Percentiles rank a stretch among this genome's conserved stretches.
phyloP scores from a whole-genome alignment of 2,113 vertebrate species.

The Noturus placidus region DNA sequence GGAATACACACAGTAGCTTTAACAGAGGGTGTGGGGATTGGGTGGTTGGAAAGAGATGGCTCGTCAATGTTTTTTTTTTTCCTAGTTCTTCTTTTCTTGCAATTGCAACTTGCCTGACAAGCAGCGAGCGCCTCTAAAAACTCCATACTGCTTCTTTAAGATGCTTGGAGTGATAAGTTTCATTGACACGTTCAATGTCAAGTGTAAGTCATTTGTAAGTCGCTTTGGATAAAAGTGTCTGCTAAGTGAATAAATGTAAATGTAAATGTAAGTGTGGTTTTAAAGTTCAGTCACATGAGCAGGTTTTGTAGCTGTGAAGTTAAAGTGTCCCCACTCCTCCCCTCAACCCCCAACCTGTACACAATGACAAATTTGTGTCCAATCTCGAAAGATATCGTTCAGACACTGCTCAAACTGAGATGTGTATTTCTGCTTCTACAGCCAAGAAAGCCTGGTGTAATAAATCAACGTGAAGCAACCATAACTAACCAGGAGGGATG shows the following conservation, averaged over 20 bases:
- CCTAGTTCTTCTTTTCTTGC: neutral
- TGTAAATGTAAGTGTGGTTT: too few relatives aligned
- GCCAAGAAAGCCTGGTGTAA: constrained; percentile 5
- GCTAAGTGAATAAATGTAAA: too few relatives aligned
- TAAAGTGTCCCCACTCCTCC: too few relatives aligned
- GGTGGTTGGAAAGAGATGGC: neutral
- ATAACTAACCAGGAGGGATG: neutral
- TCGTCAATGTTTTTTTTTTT: neutral
- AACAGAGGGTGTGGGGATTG: too few relatives aligned
- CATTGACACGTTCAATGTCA: neutral
- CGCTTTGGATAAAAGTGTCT: too few relatives aligned
- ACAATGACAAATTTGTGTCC: neutral
- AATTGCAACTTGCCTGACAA: neutral
- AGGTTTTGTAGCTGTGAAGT: neutral
- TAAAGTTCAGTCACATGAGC: neutral
- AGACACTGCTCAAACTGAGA: neutral
- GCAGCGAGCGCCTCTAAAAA: neutral
- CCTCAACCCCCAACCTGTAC: neutral
- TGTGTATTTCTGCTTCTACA: neutral
- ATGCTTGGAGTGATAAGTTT: neutral
- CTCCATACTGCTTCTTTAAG: neutral
- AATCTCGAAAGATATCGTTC: neutral
- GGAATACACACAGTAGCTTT: too few relatives aligned
- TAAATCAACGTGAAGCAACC: neutral
- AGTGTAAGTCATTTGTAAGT: too few relatives aligned